Evolutionary conservation across 1,140 invertebrate genomes (phyloP).

Genomic region (Gonioctena quinquepunctata): DNA sequence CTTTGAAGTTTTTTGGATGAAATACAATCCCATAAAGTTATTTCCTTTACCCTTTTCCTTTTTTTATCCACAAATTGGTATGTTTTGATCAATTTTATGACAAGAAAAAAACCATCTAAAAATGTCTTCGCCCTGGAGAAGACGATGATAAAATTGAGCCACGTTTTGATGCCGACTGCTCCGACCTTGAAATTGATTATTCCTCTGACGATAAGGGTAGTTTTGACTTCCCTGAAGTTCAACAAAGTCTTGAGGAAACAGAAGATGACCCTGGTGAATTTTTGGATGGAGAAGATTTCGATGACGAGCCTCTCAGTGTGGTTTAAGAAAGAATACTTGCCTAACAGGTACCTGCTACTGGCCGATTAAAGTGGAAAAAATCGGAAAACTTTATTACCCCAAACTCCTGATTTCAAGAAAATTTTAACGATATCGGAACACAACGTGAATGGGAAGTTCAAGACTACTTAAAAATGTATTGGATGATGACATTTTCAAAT

Average conservation of each 20-base stretch:
- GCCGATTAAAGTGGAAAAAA: no score
- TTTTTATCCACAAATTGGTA: no score
- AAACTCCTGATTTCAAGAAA: constrained; percentile 14
- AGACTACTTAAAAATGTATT: no score
- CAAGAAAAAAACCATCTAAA: no score
- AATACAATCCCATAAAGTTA: no score
- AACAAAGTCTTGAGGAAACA: constrained; percentile 14
- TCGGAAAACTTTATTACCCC: background rate
- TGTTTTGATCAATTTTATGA: constrained; percentile 4
- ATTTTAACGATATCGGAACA: no score
- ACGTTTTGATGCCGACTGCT: no score
- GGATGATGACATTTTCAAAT: no score
- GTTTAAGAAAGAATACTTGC: constrained; percentile 12
- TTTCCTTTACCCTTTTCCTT: no score
- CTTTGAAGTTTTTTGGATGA: no score
- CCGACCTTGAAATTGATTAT: constrained; percentile 17
- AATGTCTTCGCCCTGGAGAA: constrained; percentile 8
- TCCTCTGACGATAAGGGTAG: constrained; percentile 6
- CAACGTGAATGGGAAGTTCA: no score
- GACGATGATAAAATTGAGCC: constrained; percentile 11
- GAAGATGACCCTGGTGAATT: background rate
- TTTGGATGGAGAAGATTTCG: no score
- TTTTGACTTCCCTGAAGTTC: constrained; percentile 17
- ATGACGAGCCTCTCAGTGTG: constrained; percentile 12
- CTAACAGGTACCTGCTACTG: background rate